Evolutionary conservation across 2,113 vertebrate genomes (phyloP).

Genomic region (human): GRCh38 chr17:34427001-34427500

Average conservation of each 20-base stretch:
- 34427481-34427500: neutral
- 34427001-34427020: neutral
- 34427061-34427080: neutral
- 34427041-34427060: neutral
- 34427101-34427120: neutral
- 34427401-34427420: rapidly evolving
- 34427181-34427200: neutral
- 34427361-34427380: too few species aligned
- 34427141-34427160: neutral
- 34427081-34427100: too few species aligned
- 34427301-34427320: neutral
- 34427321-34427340: neutral
- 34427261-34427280: neutral
- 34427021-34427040: neutral
- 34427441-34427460: rapidly evolving
- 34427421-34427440: neutral
- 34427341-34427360: neutral
- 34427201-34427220: neutral
- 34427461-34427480: neutral
- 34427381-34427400: rapidly evolving
- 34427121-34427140: neutral
- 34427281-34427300: neutral
- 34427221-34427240: neutral
- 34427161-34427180: neutral
- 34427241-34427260: neutral